Base-by-base conservation (phyloP, 2,888 invertebrate species). In the Agelastica alni region DNA sequence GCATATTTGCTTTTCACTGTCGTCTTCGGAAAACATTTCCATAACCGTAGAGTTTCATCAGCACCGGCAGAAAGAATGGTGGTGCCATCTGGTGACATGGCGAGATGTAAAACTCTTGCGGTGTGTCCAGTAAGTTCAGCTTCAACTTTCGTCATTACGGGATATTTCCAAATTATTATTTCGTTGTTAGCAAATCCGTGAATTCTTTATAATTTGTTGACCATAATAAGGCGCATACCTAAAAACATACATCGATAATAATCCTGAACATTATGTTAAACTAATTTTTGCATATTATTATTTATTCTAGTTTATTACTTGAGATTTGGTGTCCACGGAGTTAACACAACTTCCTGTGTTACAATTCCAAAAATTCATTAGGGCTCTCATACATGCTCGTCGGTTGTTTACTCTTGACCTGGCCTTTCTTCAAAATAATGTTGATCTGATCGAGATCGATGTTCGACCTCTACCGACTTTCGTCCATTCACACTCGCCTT, bases 101-200 rank as follows among this genome's bases (percentile, higher is more conserved):
- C 90, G 65, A 98, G 82, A 74, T 93, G 91, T 61, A 99, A 78
- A 44, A 98, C 91, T 22, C 98, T 83, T 30, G 91, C 89, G 39
- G 91, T 85, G 77, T 99, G 98, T 0, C 97, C 97, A 6, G 84
- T 87, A 28, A 94, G 79, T 74, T 94, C 93, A 0, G 90, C 86
- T n/a, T n/a, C n/a, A 52, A 91, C 88, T 75, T 93, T 93, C 2
- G 85, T 81, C 91, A 97, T 88, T 32, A 85, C 79, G 1, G 98
- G 97, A 77, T 98, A 98, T 79, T 96, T 96, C 98, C 98, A 99
- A 55, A 99, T 88, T 39, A 90, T 89, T 34, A 99, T 80, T 77
- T 98, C 96, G 80, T 97, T 93, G 73, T 96, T 89, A 1, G 93
- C 91, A 78, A 91, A 97, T 3, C 98, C 98, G 78, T 99, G 98